These are phyloP conservation scores for Urosaurus nigricauda DNA, from an alignment of 2,797 vertebrate genomes.

Conservation along the genomic window DNA sequence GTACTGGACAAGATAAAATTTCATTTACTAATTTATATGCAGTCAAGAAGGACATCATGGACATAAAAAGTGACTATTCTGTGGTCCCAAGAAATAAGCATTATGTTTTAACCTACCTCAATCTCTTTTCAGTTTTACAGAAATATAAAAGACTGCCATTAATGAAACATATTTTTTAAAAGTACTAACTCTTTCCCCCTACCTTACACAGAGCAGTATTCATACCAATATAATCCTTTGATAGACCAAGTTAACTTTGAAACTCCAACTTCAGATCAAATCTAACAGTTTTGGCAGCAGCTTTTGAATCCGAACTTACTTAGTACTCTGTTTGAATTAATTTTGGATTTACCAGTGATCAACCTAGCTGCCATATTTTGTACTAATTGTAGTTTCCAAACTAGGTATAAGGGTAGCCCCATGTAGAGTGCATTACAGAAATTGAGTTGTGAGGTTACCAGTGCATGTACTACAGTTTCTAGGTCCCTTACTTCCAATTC, in stretches of 20 bases:
- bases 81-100: conserved; percentile 3
- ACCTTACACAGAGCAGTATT: neutral
- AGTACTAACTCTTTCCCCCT: neutral
- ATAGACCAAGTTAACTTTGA: neutral
- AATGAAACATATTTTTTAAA: neutral
- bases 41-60: conserved; percentile 9
- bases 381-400: too few species aligned
- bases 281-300: neutral
- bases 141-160: neutral
- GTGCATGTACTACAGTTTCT: too few species aligned
- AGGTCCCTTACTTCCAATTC: too few species aligned
- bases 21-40: conserved; percentile 16
- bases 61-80: neutral
- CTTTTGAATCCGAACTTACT: neutral
- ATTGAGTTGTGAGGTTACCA: too few species aligned
- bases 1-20: neutral
- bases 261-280: neutral
- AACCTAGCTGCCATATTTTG: too few species aligned
- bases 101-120: neutral
- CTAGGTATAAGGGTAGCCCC: too few species aligned
- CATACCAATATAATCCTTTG: neutral
- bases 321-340: neutral
- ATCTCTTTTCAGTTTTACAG: neutral
- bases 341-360: too few species aligned
- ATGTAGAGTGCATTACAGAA: too few species aligned